Evolutionary conservation across 2,888 invertebrate genomes (phyloP).

Genomic region (Stenotaenia linearis): DNA sequence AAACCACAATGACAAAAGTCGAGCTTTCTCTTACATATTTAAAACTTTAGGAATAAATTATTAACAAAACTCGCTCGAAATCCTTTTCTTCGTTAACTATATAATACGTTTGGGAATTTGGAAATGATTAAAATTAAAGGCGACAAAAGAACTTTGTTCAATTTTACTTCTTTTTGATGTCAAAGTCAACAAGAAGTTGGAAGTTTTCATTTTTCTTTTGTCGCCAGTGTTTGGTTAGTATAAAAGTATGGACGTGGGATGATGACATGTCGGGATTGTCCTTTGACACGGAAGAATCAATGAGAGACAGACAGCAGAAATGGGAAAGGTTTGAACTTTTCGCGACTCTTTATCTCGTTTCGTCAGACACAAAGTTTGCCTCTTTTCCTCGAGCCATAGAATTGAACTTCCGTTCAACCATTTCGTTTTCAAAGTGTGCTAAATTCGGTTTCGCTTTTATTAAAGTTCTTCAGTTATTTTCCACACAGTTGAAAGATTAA

Average conservation of each 20-base stretch:
- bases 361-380: constrained; percentile 14
- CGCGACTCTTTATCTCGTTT: constrained; percentile 6
- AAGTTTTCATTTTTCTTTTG: neutral
- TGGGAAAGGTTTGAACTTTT: neutral
- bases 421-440: neutral
- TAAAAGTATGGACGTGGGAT: neutral
- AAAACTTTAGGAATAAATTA: too few species aligned
- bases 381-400: neutral
- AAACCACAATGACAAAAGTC: too few species aligned
- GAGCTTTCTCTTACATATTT: too few species aligned
- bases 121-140: too few species aligned
- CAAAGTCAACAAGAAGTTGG: neutral
- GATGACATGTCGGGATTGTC: constrained; percentile 1
- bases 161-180: neutral
- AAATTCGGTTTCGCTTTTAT: neutral
- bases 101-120: too few species aligned
- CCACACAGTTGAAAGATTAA: neutral
- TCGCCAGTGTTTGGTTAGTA: neutral
- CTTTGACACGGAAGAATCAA: constrained; percentile 24
- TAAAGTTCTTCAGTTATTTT: neutral
- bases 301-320: neutral
- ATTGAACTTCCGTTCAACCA: neutral
- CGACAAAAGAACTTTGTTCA: too few species aligned
- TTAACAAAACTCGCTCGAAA: too few species aligned
- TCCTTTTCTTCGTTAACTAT: too few species aligned